phyloP scores from a whole-genome alignment of 2,797 vertebrate species.

The Calcarius lapponicus region DNA sequence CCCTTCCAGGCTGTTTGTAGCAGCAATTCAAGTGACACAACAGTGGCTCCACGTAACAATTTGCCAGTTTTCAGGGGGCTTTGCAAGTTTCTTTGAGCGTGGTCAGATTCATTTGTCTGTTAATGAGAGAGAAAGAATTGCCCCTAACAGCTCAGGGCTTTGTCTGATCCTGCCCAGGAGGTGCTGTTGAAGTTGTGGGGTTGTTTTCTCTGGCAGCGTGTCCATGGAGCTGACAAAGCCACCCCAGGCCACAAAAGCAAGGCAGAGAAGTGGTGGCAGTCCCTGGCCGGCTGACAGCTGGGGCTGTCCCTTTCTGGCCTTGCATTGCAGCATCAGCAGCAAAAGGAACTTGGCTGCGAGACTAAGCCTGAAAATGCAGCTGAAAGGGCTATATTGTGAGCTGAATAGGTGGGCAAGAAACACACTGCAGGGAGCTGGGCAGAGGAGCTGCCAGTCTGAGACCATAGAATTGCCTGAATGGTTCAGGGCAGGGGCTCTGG shows the following conservation, averaged over 20 bases:
- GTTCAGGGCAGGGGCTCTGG: not conserved
- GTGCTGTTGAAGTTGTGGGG: not conserved
- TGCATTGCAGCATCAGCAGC: not conserved
- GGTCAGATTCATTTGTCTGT: not conserved
- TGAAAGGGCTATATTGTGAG: not conserved
- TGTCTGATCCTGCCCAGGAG: not conserved
- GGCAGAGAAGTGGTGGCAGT: not conserved
- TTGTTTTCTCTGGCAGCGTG: conserved; percentile 37
- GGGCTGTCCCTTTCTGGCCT: not conserved
- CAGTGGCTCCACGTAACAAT: not conserved
- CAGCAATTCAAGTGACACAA: not conserved
- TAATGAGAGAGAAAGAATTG: conserved; percentile 1
- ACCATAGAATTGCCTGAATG: not conserved
- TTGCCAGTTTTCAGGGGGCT: not conserved
- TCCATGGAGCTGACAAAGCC: conserved; percentile 48
- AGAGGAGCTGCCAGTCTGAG: not conserved
- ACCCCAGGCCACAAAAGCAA: not conserved
- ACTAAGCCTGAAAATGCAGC: not conserved
- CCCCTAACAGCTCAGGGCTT: not conserved
- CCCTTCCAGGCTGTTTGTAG: not conserved
- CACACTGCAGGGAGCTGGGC: not conserved
- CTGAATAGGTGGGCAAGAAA: conserved; percentile 20
- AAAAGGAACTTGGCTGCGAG: not conserved
- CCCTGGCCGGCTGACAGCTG: conserved; percentile 20
- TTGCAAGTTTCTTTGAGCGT: not conserved